Evolutionary conservation across 2,113 vertebrate species (phyloP).

Genomic region (Microtus pennsylvanicus): DNA sequence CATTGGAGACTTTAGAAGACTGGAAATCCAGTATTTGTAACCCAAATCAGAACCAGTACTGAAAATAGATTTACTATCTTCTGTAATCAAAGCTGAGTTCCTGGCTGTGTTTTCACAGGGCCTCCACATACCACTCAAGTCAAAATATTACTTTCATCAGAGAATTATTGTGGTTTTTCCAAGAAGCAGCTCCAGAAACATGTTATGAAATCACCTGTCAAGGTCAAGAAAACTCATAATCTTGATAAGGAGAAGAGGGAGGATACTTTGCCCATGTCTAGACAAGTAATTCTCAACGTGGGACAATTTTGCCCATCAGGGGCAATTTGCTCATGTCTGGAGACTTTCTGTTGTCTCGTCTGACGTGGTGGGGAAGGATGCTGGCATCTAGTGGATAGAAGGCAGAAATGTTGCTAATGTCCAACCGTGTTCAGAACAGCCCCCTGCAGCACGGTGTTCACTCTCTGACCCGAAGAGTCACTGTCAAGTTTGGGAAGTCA

Average conservation of each 20-base stretch:
- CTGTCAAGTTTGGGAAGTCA: background rate
- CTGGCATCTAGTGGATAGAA: background rate
- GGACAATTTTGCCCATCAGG: background rate
- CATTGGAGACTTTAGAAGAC: background rate
- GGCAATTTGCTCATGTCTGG: background rate
- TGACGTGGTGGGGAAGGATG: background rate
- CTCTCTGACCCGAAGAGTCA: background rate
- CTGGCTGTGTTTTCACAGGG: conserved; percentile 16
- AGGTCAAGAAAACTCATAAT: conserved; percentile 64
- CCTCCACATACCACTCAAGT: conserved; percentile 44
- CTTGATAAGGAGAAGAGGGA: background rate
- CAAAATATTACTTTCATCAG: conserved; percentile 65
- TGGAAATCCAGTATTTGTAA: conserved; percentile 53
- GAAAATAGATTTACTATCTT: conserved; percentile 24
- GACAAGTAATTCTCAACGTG: background rate
- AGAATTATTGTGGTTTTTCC: conserved; percentile 60
- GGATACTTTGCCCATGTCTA: background rate
- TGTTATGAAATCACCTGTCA: conserved; percentile 63
- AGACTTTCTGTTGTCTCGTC: background rate
- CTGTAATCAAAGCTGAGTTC: background rate
- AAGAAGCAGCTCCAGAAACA: conserved; percentile 55
- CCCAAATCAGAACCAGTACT: conserved; percentile 5
- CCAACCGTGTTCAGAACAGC: background rate
- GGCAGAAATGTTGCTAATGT: background rate
- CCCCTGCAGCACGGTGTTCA: background rate